phyloP scores from a whole-genome alignment of 2,113 vertebrate species.

The Sclerurus mexicanus region DNA sequence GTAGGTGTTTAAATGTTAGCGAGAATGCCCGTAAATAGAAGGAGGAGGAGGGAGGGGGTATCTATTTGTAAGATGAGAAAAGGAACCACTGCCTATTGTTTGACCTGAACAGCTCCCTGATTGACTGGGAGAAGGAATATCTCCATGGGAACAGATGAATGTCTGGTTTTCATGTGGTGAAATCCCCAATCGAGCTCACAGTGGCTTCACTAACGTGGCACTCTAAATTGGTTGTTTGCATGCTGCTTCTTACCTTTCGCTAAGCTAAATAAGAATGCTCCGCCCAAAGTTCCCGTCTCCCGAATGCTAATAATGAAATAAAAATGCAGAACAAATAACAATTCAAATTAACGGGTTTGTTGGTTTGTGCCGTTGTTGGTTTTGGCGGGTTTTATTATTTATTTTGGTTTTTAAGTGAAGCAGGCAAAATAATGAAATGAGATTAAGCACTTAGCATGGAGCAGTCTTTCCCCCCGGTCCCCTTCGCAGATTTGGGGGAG shows the following conservation, averaged over 20 bases:
- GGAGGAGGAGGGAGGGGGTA: conserved; percentile 17
- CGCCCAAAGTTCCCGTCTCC: background rate
- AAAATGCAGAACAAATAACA: background rate
- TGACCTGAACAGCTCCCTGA: conserved; percentile 63
- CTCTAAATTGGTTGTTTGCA: conserved; percentile 41
- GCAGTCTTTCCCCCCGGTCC: background rate
- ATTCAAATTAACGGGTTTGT: rapidly evolving
- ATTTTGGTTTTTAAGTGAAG: background rate
- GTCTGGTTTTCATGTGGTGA: conserved; percentile 62
- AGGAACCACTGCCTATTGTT: conserved; percentile 66
- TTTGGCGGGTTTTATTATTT: background rate
- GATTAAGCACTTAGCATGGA: background rate
- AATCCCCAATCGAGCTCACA: conserved; percentile 51
- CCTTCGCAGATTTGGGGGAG: background rate
- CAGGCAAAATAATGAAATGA: background rate
- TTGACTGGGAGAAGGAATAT: conserved; percentile 70
- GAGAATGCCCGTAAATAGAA: background rate
- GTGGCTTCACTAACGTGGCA: conserved; percentile 58
- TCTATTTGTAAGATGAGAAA: conserved; percentile 57
- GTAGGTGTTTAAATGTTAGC: conserved; percentile 33
- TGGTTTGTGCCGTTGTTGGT: background rate
- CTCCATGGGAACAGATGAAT: conserved; percentile 79
- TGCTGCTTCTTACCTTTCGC: conserved; percentile 54
- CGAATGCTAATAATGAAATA: rapidly evolving
- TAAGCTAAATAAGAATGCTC: background rate